Conservation (phyloP, 2,888 invertebrate genomes). For the Eupithecia exiguata region DNA sequence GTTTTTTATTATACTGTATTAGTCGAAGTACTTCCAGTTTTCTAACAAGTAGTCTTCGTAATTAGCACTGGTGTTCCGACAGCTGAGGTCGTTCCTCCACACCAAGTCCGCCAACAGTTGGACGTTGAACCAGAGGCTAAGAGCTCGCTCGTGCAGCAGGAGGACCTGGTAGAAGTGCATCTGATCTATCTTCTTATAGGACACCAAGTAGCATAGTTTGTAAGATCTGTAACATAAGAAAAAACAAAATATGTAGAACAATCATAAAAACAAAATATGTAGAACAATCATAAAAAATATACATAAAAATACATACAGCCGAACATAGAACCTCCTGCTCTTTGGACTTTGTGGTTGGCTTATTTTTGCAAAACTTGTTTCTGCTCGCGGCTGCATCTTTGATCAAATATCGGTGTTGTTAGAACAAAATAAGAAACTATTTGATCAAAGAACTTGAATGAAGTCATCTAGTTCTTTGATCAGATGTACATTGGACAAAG, state of each 20-base stretch:
- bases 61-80: conserved; percentile 38
- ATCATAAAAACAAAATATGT: neutral
- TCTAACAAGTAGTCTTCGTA: conserved; percentile 30
- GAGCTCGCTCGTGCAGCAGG: conserved; percentile 50
- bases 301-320: too few species aligned
- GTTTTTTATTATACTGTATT: neutral
- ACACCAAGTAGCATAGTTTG: conserved; percentile 22
- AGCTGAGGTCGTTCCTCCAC: conserved; percentile 47
- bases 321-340: too few species aligned
- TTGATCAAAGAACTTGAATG: too few species aligned
- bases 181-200: too few species aligned
- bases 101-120: conserved; percentile 57
- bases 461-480: too few species aligned
- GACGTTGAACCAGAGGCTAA: conserved; percentile 57
- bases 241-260: neutral
- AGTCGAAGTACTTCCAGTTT: conserved; percentile 52
- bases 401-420: too few species aligned
- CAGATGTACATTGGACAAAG: too few species aligned
- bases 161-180: conserved; percentile 43
- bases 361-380: too few species aligned
- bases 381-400: too few species aligned
- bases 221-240: conserved; percentile 31
- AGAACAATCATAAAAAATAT: neutral
- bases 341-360: too few species aligned
- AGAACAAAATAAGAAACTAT: too few species aligned